Conservation (phyloP, 2,113 vertebrate genomes). For the Chitala chitala region DNA sequence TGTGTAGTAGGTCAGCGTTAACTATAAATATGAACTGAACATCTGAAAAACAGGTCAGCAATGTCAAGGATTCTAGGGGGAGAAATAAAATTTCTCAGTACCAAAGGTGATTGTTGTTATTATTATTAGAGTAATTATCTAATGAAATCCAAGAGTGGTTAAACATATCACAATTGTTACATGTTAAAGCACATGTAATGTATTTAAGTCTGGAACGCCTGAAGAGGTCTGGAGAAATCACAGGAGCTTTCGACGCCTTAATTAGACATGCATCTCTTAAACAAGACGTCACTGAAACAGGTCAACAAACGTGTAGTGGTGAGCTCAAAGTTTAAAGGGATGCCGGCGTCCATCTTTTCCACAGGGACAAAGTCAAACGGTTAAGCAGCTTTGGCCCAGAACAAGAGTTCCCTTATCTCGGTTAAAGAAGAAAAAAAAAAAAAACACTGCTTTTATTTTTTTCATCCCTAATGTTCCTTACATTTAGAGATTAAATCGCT, state of each 20-base stretch:
- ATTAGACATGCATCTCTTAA: neutral
- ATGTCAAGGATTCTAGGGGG: neutral
- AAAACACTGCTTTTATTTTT: slow-evolving; percentile 67
- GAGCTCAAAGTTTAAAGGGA: slow-evolving; percentile 70
- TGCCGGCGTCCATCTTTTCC: slow-evolving; percentile 89
- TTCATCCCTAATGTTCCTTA: slow-evolving; percentile 92
- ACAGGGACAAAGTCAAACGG: slow-evolving; percentile 87
- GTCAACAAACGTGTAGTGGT: neutral
- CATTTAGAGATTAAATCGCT: slow-evolving; percentile 99
- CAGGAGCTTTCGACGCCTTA: neutral
- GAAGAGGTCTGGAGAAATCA: too few relatives aligned
- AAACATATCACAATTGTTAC: too few relatives aligned
- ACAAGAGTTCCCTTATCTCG: slow-evolving; percentile 70
- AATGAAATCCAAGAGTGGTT: neutral
- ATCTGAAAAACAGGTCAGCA: neutral
- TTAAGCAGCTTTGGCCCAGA: slow-evolving; percentile 64
- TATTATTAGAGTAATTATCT: neutral
- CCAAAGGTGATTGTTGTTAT: neutral
- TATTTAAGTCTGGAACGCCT: neutral
- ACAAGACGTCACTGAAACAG: neutral
- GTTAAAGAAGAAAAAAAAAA: slow-evolving; percentile 77
- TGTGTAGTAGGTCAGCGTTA: neutral
- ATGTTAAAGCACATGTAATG: neutral
- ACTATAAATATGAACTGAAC: neutral
- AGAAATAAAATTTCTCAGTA: slow-evolving; percentile 2